A percentile compares a stretch with the other conserved stretches of the same genome.
These are phyloP conservation scores for Lophius piscatorius DNA, from an alignment of 2,113 vertebrate genomes.

Conservation along the genomic window DNA sequence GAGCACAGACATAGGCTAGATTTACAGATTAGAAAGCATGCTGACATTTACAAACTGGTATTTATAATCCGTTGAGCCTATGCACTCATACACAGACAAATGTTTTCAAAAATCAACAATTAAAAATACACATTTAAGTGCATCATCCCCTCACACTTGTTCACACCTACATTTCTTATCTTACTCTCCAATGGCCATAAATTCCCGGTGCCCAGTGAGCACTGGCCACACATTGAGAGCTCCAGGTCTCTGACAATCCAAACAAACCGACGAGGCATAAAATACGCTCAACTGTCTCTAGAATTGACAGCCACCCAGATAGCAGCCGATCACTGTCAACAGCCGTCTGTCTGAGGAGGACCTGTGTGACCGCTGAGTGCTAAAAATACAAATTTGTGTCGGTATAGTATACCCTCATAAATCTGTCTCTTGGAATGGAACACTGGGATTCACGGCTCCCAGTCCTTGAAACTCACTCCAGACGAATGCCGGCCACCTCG, in stretches of 20 bases:
- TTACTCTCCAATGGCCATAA: constrained; percentile 32
- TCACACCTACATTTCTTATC: constrained; percentile 19
- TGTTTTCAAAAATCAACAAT: too few relatives aligned
- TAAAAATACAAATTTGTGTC: constrained; percentile 59
- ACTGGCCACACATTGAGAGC: constrained; percentile 52
- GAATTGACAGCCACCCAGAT: constrained; percentile 64
- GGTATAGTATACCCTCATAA: constrained; percentile 42
- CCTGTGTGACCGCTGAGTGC: constrained; percentile 26
- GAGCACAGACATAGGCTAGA: background rate
- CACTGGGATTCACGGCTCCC: constrained; percentile 5
- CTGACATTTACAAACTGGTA: background rate
- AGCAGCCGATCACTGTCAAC: constrained; percentile 56
- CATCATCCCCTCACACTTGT: background rate
- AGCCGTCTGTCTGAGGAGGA: constrained; percentile 43
- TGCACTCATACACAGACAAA: background rate
- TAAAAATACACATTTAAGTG: background rate
- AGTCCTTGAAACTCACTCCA: constrained; percentile 13
- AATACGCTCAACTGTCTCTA: constrained; percentile 45
- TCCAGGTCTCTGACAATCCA: constrained; percentile 46
- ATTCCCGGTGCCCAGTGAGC: constrained; percentile 11
- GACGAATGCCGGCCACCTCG: background rate
- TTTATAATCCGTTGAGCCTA: background rate
- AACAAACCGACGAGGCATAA: constrained; percentile 49
- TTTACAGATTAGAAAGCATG: background rate
- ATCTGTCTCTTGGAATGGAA: constrained; percentile 20